phyloP scores from a whole-genome alignment of 2,113 vertebrate genomes.

The Telmatochromis sp. region DNA sequence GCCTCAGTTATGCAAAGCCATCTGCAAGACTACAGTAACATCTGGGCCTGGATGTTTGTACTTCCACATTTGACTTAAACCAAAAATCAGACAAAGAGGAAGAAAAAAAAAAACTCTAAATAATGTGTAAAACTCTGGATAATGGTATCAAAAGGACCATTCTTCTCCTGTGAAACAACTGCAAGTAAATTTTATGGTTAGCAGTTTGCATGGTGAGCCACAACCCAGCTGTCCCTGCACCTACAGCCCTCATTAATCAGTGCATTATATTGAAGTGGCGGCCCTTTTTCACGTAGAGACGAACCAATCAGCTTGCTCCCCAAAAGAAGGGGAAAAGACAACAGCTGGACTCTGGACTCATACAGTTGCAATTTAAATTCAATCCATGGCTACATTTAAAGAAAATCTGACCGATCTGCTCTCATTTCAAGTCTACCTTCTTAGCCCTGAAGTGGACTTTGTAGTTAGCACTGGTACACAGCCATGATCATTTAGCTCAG shows the following conservation, averaged over 20 bases:
- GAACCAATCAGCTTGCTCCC: background rate
- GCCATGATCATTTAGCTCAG: slow-evolving; percentile 49
- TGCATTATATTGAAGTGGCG: slow-evolving; percentile 48
- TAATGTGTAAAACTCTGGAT: background rate
- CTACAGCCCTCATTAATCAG: slow-evolving; percentile 66
- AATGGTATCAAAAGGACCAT: background rate
- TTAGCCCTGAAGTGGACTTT: background rate
- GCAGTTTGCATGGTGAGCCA: slow-evolving; percentile 39
- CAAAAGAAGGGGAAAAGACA: background rate
- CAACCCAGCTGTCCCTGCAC: slow-evolving; percentile 37
- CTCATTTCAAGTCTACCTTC: background rate
- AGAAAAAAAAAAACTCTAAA: background rate
- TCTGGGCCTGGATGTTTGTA: background rate
- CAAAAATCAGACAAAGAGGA: background rate
- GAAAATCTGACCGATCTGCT: background rate
- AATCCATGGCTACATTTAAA: background rate
- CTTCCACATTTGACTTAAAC: background rate
- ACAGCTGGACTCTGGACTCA: background rate
- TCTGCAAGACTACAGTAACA: slow-evolving; percentile 2
- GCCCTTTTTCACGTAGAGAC: background rate
- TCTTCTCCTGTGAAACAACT: slow-evolving; percentile 1
- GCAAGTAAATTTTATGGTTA: slow-evolving; percentile 22
- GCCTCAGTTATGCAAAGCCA: slow-evolving; percentile 62
- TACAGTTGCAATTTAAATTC: background rate
- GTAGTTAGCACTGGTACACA: slow-evolving; percentile 28